Evolutionary conservation across 2,888 invertebrate species (phyloP).

Genomic region (Poecilobothrus nobilitatus): DNA sequence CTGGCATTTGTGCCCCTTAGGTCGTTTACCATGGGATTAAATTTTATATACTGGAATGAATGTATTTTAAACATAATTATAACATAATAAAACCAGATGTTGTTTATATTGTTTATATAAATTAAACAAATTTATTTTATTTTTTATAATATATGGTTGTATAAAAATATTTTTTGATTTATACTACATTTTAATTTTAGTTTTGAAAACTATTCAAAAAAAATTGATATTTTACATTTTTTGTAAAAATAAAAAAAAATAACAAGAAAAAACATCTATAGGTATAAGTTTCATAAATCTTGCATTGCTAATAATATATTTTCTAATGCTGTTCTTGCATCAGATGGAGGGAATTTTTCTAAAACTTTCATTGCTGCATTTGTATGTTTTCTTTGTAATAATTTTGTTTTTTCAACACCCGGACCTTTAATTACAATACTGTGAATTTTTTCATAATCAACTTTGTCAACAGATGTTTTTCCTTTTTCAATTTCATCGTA

Average conservation of each 20-base stretch:
- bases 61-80: too few species aligned
- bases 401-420: conserved; percentile 64
- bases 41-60: too few species aligned
- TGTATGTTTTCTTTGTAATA: conserved; percentile 66
- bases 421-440: conserved; percentile 57
- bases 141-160: neutral
- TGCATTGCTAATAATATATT: conserved; percentile 84
- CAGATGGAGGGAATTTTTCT: conserved; percentile 66
- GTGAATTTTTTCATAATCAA: conserved; percentile 47
- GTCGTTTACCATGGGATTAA: neutral
- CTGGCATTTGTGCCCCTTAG: neutral
- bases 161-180: neutral
- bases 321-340: conserved; percentile 73
- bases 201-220: neutral
- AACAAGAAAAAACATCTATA: neutral
- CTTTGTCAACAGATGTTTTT: conserved; percentile 39
- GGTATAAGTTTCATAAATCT: conserved; percentile 40
- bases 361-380: conserved; percentile 66
- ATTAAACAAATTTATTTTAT: neutral
- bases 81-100: too few species aligned
- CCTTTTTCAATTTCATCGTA: conserved; percentile 47
- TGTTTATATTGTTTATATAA: neutral
- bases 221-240: neutral
- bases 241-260: neutral
- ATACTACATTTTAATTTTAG: too few species aligned